Evolutionary conservation across 2,888 invertebrate species (phyloP).

Genomic region (Isoperla grammatica): DNA sequence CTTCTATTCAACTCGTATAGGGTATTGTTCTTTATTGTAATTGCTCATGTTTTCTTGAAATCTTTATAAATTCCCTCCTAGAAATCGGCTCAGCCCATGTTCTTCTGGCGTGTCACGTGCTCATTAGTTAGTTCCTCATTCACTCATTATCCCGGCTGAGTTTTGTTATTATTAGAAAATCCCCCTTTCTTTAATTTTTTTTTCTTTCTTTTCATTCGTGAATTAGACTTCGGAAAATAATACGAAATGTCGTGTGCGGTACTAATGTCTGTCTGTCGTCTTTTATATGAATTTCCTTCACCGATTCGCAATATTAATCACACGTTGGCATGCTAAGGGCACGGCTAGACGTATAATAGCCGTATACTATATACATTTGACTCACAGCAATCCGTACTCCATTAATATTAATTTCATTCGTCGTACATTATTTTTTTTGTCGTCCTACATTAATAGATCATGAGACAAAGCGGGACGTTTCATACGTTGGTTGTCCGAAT

Average conservation of each 20-base stretch:
- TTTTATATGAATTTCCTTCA: conserved; percentile 7
- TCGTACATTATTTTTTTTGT: no score
- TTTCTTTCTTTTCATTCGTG: background rate
- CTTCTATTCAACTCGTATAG: background rate
- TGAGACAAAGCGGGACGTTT: background rate
- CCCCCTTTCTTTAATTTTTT: background rate
- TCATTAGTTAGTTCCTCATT: conserved; percentile 15
- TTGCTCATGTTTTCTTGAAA: conserved; percentile 4
- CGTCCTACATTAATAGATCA: background rate
- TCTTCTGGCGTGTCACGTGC: background rate
- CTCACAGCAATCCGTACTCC: no score
- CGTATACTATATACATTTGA: no score
- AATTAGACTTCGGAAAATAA: background rate
- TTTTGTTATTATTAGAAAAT: background rate
- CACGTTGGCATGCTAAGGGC: background rate
- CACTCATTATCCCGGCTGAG: conserved; percentile 5
- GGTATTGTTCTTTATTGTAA: conserved; percentile 11
- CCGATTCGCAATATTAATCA: conserved; percentile 9
- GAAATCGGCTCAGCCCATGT: background rate
- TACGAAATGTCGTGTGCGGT: background rate
- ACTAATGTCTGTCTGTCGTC: background rate
- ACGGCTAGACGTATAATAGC: no score
- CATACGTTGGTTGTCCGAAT: no score
- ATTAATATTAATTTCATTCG: no score
- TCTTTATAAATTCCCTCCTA: conserved; percentile 9